Percentiles rank a stretch among this genome's conserved stretches.
These are phyloP conservation scores for Melanotaenia pygmaea DNA, from an alignment of 2,797 vertebrate genomes.

Conservation along the genomic window DNA sequence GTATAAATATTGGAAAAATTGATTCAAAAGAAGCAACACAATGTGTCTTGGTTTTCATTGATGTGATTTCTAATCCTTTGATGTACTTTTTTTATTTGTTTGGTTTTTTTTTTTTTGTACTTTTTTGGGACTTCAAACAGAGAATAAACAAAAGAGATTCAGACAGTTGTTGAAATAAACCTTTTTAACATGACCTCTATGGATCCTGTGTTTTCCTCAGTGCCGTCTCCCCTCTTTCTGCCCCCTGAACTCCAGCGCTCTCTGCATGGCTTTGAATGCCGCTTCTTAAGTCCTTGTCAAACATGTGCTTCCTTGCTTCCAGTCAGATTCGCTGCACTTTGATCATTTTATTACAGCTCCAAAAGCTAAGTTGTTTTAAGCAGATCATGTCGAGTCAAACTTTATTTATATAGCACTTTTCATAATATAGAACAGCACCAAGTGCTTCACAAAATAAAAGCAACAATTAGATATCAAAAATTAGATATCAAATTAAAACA, in stretches of 20 bases:
- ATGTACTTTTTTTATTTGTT: conserved; percentile 81
- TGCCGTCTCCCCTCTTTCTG: conserved; percentile 23
- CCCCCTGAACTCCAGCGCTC: conserved; percentile 15
- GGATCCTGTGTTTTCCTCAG: conserved; percentile 71
- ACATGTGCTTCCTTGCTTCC: conserved; percentile 22
- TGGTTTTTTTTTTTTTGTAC: conserved; percentile 89
- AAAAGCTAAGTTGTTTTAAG: background rate
- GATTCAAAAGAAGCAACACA: conserved; percentile 82
- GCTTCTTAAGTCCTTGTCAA: conserved; percentile 33
- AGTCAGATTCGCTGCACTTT: background rate
- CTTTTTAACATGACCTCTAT: conserved; percentile 87
- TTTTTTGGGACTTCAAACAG: conserved; percentile 90
- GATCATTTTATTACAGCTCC: background rate
- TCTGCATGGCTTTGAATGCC: conserved; percentile 74
- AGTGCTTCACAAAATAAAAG: too few species aligned
- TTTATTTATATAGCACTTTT: too few species aligned
- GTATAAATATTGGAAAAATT: conserved; percentile 86
- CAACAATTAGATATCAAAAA: too few species aligned
- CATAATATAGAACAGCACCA: too few species aligned
- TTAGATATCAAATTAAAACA: too few species aligned
- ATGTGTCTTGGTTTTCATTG: conserved; percentile 87
- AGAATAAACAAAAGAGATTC: conserved; percentile 79
- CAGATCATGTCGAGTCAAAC: background rate
- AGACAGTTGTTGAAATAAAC: conserved; percentile 94
- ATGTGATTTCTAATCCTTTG: conserved; percentile 96